Evolutionary conservation across 2,113 vertebrate genomes (phyloP).

Genomic region (Stomatorhinus ivindoensis): DNA sequence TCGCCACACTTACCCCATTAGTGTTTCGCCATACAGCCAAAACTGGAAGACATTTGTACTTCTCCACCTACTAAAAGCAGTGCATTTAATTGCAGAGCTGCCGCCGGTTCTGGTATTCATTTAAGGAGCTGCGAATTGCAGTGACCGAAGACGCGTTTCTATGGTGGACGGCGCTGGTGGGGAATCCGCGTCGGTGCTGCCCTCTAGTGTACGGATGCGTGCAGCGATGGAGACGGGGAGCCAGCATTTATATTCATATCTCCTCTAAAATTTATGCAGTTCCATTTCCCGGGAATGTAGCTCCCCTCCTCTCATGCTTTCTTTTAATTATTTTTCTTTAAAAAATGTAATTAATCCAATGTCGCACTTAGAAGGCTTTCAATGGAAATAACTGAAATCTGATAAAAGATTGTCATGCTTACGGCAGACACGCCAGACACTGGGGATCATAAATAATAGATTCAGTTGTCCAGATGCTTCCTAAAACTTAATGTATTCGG

Average conservation of each 20-base stretch:
- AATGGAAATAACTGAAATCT: too few relatives aligned
- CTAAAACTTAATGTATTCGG: background rate
- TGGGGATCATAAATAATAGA: too few relatives aligned
- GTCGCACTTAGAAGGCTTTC: background rate
- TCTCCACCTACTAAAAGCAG: background rate
- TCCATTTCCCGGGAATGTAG: background rate
- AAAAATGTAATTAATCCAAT: background rate
- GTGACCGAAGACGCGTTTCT: background rate
- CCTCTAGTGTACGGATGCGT: background rate
- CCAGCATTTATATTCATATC: background rate
- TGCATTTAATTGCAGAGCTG: background rate
- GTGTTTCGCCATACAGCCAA: background rate
- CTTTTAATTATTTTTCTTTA: background rate
- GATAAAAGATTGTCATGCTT: too few relatives aligned
- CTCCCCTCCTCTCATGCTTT: background rate
- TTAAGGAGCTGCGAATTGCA: background rate
- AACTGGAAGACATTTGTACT: background rate
- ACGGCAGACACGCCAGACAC: too few relatives aligned
- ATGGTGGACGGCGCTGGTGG: background rate
- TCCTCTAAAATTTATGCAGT: background rate
- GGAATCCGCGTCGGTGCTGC: background rate
- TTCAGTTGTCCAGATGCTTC: too few relatives aligned
- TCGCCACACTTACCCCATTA: background rate
- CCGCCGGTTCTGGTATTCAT: background rate
- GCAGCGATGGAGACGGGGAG: background rate